Percentiles rank a stretch among this genome's conserved stretches.
phyloP scores from a whole-genome alignment of 2,888 invertebrate genomes.

The Ophion costatus region DNA sequence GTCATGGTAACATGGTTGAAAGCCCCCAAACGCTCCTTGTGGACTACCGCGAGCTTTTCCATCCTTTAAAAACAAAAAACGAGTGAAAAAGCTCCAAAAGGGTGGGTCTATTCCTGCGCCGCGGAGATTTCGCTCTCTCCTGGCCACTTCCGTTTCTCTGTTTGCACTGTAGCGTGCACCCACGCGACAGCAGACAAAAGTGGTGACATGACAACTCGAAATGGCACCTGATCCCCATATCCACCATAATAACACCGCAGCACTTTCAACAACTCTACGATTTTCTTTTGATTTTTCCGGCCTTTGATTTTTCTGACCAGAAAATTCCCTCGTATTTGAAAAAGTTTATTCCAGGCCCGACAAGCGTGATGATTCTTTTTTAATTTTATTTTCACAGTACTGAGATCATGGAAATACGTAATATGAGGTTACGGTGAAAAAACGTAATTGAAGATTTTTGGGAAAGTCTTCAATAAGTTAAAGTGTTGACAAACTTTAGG shows the following conservation, averaged over 20 bases:
- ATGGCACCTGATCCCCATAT: neutral
- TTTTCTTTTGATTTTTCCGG: too few relatives aligned
- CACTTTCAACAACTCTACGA: too few relatives aligned
- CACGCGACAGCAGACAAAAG: neutral
- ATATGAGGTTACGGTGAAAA: too few relatives aligned
- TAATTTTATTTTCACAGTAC: too few relatives aligned
- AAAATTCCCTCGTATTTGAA: neutral
- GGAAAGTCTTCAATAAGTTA: too few relatives aligned
- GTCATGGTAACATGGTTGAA: constrained; percentile 70
- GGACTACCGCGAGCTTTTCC: constrained; percentile 18
- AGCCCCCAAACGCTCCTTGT: constrained; percentile 22
- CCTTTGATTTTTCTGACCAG: too few relatives aligned
- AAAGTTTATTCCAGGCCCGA: neutral
- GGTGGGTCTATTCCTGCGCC: neutral
- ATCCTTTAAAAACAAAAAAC: neutral
- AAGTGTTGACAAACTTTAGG: too few relatives aligned
- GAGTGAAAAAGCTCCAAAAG: constrained; percentile 2
- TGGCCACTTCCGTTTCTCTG: neutral
- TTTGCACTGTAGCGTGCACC: neutral
- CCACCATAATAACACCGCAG: neutral
- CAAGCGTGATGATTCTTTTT: too few relatives aligned
- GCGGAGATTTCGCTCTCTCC: neutral
- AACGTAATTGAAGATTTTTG: too few relatives aligned
- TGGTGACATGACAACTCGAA: neutral
- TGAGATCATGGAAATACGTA: too few relatives aligned